These are phyloP conservation scores for Drosophila littoralis DNA, from an alignment of 1,140 invertebrate genomes.

Conservation along the genomic window DNA sequence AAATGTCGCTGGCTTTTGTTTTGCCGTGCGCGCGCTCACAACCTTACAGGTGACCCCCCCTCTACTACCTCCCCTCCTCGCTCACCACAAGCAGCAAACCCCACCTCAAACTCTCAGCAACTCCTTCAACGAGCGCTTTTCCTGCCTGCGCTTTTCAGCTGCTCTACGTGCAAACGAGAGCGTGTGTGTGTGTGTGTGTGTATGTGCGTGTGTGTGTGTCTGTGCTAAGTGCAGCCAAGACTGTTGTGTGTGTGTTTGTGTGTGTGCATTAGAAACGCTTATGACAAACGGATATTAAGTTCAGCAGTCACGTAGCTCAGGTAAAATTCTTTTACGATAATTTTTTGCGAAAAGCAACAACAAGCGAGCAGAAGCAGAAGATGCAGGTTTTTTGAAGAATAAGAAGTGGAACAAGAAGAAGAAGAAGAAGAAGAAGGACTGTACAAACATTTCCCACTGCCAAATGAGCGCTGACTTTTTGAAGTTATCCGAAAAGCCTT, in stretches of 20 bases:
- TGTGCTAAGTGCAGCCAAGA: constrained; percentile 46
- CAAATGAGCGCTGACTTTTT: constrained; percentile 13
- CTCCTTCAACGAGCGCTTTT: constrained; percentile 20
- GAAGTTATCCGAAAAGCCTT: constrained; percentile 26
- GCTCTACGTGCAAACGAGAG: constrained; percentile 62
- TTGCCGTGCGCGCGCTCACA: constrained; percentile 50
- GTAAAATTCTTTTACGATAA: constrained; percentile 83
- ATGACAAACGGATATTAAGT: constrained; percentile 83
- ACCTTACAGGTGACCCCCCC: constrained; percentile 42
- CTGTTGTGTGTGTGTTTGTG: constrained; percentile 29
- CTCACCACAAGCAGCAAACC: no score
- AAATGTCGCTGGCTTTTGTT: constrained; percentile 79
- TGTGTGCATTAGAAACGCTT: constrained; percentile 78
- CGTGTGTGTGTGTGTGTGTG: constrained; percentile 13
- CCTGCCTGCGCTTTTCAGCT: constrained; percentile 39
- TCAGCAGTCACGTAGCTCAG: constrained; percentile 80
- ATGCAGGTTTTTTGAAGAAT: constrained; percentile 22
- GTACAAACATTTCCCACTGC: constrained; percentile 20
- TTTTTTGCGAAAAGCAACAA: constrained; percentile 63
- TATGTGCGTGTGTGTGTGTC: constrained; percentile 47
- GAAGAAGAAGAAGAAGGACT: constrained; percentile 1
- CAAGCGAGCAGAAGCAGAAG: constrained; percentile 14
- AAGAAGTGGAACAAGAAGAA: constrained; percentile 19
- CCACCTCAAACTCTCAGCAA: not conserved
- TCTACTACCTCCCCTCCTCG: not conserved